A percentile compares a stretch with the other conserved stretches of the same genome.
phyloP scores from a whole-genome alignment of 1,140 invertebrate species.

The Sarcophaga bullata region DNA sequence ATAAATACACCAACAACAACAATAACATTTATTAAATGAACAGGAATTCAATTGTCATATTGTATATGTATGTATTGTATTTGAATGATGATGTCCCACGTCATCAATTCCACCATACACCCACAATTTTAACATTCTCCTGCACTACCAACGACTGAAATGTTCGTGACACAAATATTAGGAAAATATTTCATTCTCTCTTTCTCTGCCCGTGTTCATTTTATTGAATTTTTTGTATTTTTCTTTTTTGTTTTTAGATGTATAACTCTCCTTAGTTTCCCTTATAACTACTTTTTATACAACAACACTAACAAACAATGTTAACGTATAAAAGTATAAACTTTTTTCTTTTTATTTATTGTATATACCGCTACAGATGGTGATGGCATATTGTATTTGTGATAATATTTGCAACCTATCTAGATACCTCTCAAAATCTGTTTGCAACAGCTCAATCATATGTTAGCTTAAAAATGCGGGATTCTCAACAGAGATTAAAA shows the following conservation, averaged over 20 bases:
- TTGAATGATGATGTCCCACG: not conserved
- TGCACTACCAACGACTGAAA: not conserved
- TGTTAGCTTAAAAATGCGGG: too few species aligned
- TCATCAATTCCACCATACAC: slow-evolving; percentile 26
- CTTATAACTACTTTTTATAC: too few species aligned
- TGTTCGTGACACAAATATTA: not conserved
- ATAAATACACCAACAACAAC: not conserved
- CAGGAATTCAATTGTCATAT: not conserved
- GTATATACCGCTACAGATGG: too few species aligned
- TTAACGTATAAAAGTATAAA: too few species aligned
- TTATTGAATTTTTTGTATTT: not conserved
- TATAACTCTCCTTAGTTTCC: not conserved
- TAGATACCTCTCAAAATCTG: too few species aligned
- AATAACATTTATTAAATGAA: slow-evolving; percentile 7
- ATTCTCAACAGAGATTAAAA: too few species aligned
- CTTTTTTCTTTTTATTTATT: too few species aligned
- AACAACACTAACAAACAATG: too few species aligned
- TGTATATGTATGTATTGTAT: not conserved
- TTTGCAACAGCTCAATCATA: too few species aligned
- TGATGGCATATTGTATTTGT: too few species aligned
- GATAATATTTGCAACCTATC: too few species aligned
- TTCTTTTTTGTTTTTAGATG: not conserved
- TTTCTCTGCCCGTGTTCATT: not conserved
- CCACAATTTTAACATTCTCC: not conserved
- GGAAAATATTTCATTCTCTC: not conserved